Conservation (phyloP, 2,113 vertebrate genomes). For the Perccottus glenii region DNA sequence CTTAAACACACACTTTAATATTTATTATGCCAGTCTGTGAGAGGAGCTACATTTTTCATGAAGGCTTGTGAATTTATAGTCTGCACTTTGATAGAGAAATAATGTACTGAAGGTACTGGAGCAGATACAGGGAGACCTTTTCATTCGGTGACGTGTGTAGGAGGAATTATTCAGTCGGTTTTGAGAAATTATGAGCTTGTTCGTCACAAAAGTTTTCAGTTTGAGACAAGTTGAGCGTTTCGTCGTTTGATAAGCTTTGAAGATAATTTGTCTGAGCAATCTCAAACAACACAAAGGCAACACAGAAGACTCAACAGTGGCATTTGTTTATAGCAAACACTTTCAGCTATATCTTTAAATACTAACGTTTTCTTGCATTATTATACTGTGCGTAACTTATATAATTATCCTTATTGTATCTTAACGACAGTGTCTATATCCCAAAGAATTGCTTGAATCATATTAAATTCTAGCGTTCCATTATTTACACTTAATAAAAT, state of each 20-base stretch:
- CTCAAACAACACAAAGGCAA: not conserved
- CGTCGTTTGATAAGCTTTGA: constrained; percentile 3
- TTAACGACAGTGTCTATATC: no score
- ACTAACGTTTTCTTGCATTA: no score
- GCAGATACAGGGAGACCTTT: constrained; percentile 16
- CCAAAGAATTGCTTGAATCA: no score
- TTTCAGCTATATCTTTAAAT: no score
- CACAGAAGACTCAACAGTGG: not conserved
- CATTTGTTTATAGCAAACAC: not conserved
- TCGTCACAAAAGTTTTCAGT: not conserved
- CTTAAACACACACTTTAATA: not conserved
- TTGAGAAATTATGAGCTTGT: constrained; percentile 2
- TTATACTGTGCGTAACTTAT: no score
- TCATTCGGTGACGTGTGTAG: not conserved
- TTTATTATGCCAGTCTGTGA: constrained; percentile 3
- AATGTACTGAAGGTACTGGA: not conserved
- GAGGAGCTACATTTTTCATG: constrained; percentile 11
- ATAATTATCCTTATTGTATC: no score
- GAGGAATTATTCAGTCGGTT: constrained; percentile 5
- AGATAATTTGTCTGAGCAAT: not conserved
- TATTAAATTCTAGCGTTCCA: no score
- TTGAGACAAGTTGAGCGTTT: not conserved
- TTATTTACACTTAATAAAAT: no score
- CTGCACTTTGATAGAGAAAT: constrained; percentile 12
- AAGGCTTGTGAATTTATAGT: constrained; percentile 12